Evolutionary conservation across 2,888 invertebrate genomes (phyloP), one percentile per base, ranked within the genome.

Genomic region (Mythimna lalbum): DNA sequence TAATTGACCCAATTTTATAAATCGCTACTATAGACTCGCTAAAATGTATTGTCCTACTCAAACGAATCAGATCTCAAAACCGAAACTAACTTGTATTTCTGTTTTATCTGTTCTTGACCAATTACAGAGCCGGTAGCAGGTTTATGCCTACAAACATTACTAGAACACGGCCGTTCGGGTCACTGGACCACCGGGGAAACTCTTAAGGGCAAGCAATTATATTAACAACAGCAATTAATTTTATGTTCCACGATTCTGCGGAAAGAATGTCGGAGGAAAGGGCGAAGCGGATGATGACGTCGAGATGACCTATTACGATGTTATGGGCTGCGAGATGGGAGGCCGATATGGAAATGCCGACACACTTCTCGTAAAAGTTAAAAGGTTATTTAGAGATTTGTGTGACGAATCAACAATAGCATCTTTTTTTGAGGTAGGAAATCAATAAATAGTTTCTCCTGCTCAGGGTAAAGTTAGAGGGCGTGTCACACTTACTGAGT

Each of bases 121-220:
- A 64, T 36, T 27, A 31, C 56, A 63, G 64, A 69, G 27, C 39
- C 60, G 36, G 66, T 33, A 65, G 78, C 78, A 55, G 21, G 73
- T 81, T 12, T 70, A 69, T 55, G 66, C 21, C 53, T 23, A n/a
- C 36, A 19, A 39, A 60, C 60, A 61, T 70, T 66, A 72, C 63
- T 66, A 63, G 69, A 63, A 77, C 76, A 69, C 50, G 75, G 67
- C 60, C 78, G 57, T 17, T 14, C 47, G 73, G 73, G 65, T 81
- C 79, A 81, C 65, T 55, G 43, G 81, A 76, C 73, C 61, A 65
- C 64, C 70, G 47, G 55, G 27, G 36, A 47, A 63, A 53, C 50
- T 49, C 1, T 36, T 65, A 73, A 68, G 68, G 65, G 52, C 62
- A 69, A 53, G 4, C 63, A 76, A 79, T 80, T 76, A 80, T 31